phyloP scores from a whole-genome alignment of 2,888 invertebrate genomes.

The Ormyrus rosae region DNA sequence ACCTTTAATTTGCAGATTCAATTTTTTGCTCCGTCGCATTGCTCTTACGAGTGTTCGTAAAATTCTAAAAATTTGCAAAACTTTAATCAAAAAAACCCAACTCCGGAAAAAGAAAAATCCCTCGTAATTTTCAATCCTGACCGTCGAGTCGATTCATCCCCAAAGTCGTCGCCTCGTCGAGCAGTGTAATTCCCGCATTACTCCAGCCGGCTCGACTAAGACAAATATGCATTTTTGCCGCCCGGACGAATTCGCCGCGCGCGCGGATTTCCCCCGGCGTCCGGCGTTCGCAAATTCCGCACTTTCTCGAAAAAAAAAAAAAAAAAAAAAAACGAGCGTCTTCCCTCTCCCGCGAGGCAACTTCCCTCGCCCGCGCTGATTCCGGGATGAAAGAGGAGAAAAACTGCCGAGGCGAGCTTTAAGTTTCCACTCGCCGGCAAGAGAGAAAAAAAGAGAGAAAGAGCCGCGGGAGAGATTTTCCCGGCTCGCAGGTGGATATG shows the following conservation, averaged over 20 bases:
- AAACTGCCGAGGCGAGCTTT: constrained; percentile 12
- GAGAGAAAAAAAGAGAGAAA: background rate
- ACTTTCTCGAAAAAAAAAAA: constrained; percentile 24
- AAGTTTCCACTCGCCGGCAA: background rate
- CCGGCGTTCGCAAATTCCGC: background rate
- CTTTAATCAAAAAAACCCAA: too few relatives aligned
- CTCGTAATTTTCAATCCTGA: background rate
- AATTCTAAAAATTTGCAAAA: too few relatives aligned
- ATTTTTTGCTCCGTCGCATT: too few relatives aligned
- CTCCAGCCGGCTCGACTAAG: background rate
- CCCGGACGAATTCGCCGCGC: background rate
- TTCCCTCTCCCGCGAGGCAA: background rate
- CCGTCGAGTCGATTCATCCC: background rate
- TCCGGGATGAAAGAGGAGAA: background rate
- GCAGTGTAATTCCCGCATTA: constrained; percentile 31
- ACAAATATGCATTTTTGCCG: constrained; percentile 35
- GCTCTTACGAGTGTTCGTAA: too few relatives aligned
- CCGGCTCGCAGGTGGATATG: background rate
- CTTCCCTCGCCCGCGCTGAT: background rate
- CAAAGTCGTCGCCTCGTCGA: background rate
- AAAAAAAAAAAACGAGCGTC: background rate
- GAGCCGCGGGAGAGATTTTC: background rate
- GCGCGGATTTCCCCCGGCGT: constrained; percentile 12
- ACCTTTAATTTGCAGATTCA: too few relatives aligned
- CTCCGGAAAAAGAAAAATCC: too few relatives aligned